phyloP scores from a whole-genome alignment of 1,140 invertebrate genomes.

The Drosophila sp. region DNA sequence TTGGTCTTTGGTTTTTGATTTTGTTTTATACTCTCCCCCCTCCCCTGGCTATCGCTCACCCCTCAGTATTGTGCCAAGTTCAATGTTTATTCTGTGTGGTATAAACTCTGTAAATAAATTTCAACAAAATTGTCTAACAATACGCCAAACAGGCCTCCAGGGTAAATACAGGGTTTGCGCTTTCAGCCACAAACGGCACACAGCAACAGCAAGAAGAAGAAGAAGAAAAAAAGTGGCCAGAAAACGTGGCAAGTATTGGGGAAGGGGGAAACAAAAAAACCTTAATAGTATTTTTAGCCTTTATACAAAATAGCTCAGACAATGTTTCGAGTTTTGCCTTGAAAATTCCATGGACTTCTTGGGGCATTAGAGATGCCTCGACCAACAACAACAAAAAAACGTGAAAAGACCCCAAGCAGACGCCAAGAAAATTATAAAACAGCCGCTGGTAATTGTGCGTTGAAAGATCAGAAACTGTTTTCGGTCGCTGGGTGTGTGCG shows the following conservation, averaged over 20 bases:
- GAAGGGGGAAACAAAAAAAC: not conserved
- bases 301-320: constrained; percentile 9
- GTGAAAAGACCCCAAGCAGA: not conserved
- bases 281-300: constrained; percentile 50
- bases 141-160: constrained; percentile 75
- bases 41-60: constrained; percentile 9
- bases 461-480: constrained; percentile 64
- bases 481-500: constrained; percentile 20
- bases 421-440: constrained; percentile 66
- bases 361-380: constrained; percentile 1
- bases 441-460: constrained; percentile 77
- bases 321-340: constrained; percentile 16
- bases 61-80: constrained; percentile 62
- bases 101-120: constrained; percentile 81
- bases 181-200: constrained; percentile 15
- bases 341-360: constrained; percentile 6
- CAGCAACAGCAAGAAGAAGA: not conserved
- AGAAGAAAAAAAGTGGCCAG: constrained; percentile 16
- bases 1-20: constrained; percentile 66
- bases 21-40: constrained; percentile 33
- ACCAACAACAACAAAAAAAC: constrained; percentile 33
- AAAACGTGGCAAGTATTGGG: constrained; percentile 33
- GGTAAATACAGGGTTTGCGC: constrained; percentile 58
- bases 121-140: constrained; percentile 81
- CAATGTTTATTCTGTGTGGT: constrained; percentile 76